These are phyloP conservation scores for Melanotaenia maccullochi DNA, from an alignment of 2,797 vertebrate species.

Conservation along the genomic window DNA sequence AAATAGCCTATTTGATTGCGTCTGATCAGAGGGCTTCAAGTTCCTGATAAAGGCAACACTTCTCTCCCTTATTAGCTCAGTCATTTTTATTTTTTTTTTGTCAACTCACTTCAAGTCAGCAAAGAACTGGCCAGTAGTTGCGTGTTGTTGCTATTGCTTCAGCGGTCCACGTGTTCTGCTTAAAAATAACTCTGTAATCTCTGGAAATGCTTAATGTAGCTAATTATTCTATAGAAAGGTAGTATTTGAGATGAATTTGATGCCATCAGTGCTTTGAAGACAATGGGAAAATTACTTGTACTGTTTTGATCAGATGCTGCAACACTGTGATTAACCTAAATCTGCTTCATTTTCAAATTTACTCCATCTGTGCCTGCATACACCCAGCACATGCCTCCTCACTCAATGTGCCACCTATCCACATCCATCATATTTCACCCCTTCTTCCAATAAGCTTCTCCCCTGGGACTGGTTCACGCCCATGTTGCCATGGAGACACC, in stretches of 20 bases:
- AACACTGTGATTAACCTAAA: conserved; percentile 16
- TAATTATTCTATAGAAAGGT: background rate
- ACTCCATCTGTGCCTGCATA: conserved; percentile 15
- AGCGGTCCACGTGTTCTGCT: background rate
- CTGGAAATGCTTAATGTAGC: background rate
- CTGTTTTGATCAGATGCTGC: conserved; percentile 27
- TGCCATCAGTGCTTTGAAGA: background rate
- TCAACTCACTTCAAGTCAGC: background rate
- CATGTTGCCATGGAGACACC: conserved; percentile 79
- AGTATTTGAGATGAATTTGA: conserved; percentile 15
- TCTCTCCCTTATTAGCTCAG: background rate
- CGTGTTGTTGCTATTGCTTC: background rate
- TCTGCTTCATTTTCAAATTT: conserved; percentile 23
- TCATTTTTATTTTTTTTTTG: background rate
- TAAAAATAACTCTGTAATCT: background rate
- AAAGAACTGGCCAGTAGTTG: background rate
- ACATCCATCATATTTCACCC: conserved; percentile 48
- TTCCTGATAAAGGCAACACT: background rate
- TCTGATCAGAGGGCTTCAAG: background rate
- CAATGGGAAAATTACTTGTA: conserved; percentile 2
- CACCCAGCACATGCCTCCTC: conserved; percentile 31
- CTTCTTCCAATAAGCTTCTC: conserved; percentile 71
- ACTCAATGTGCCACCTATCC: conserved; percentile 55
- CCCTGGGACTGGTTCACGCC: conserved; percentile 62
- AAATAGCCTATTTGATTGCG: background rate